Evolutionary conservation across 2,113 vertebrate genomes (phyloP).

Genomic region (Prietella phreatophila): DNA sequence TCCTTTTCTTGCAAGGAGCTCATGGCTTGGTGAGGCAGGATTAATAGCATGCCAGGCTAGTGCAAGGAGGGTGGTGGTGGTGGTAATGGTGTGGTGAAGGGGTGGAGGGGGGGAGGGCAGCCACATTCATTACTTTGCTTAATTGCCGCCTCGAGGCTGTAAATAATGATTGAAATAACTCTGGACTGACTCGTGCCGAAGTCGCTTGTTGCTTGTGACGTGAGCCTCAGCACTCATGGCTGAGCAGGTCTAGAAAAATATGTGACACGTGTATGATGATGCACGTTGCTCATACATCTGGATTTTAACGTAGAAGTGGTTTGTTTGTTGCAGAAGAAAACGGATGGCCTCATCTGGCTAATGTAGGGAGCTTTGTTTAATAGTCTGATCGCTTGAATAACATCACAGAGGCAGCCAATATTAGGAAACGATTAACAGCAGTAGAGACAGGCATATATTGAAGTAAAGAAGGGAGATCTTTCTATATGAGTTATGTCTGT

Average conservation of each 20-base stretch:
- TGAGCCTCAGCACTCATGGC: background rate
- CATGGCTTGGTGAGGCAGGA: slow-evolving; percentile 34
- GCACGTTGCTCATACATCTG: slow-evolving; percentile 11
- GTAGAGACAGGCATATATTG: background rate
- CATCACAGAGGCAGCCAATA: background rate
- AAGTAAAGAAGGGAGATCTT: background rate
- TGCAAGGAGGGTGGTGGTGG: slow-evolving; percentile 16
- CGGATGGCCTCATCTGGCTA: background rate
- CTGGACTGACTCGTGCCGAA: slow-evolving; percentile 18
- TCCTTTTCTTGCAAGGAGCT: background rate
- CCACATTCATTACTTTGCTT: slow-evolving; percentile 47
- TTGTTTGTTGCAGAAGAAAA: background rate
- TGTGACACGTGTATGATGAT: slow-evolving; percentile 13
- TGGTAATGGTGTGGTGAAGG: background rate
- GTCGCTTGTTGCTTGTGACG: slow-evolving; percentile 22
- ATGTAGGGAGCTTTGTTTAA: background rate
- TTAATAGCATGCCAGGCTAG: slow-evolving; percentile 44
- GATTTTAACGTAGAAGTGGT: slow-evolving; percentile 12
- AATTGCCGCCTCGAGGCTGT: slow-evolving; percentile 45
- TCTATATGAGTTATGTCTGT: slow-evolving; percentile 1
- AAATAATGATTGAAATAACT: slow-evolving; percentile 52
- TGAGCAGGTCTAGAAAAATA: slow-evolving; percentile 28
- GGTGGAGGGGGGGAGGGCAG: slow-evolving; percentile 2
- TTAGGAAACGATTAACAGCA: background rate
- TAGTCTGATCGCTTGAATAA: background rate